Base-by-base conservation (phyloP, 2,113 vertebrate genomes). In the Spizaetus ornatus region DNA sequence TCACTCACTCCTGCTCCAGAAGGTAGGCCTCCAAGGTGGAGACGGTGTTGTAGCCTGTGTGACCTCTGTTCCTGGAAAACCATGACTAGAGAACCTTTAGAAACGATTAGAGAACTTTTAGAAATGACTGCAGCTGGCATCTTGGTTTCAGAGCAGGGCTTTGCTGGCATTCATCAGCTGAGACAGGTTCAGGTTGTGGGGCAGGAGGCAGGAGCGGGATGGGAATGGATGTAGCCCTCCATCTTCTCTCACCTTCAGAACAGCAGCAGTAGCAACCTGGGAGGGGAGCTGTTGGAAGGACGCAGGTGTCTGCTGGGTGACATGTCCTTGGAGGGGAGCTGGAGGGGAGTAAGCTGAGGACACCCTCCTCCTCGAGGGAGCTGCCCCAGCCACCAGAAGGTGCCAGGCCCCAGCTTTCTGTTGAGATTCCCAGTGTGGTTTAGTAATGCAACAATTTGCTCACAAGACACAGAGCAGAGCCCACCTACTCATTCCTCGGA, bases 401-500 rank as follows among this genome's bases (percentile, higher is more conserved):
- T 72, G 31, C 91, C 72, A 42, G 52, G 16, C 16, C 65, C 18
- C 55, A 74, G 5, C 5, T 83, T n/a, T 72, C 77, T 78, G 15
- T 29, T 26, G 63, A 52, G 65, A 72, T 74, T 82, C 56, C 43
- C 72, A 4, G 7, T 4, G 40, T n/a, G 36, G 40, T 19, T 84
- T 55, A 79, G 77, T 26, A 88, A 67, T 23, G 69, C 72, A 55
- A 56, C 81, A 58, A 25, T 84, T 91, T 87, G 27, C 92, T 92
- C 59, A 21, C 3, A 10, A 48, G 95, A 97, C 83, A 48, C 69
- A 82, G 81, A 79, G 78, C 82, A 87, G 84, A 96, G 84, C 90
- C 96, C 92, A 94, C 95, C 95, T 91, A 77, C 82, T 91, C 62
- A 6, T 58, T 88, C 63, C 91, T 62, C 71, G 20, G 62, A 80